These are phyloP conservation scores for Prorops nasuta DNA, from an alignment of 1,140 invertebrate genomes.

Conservation along the genomic window DNA sequence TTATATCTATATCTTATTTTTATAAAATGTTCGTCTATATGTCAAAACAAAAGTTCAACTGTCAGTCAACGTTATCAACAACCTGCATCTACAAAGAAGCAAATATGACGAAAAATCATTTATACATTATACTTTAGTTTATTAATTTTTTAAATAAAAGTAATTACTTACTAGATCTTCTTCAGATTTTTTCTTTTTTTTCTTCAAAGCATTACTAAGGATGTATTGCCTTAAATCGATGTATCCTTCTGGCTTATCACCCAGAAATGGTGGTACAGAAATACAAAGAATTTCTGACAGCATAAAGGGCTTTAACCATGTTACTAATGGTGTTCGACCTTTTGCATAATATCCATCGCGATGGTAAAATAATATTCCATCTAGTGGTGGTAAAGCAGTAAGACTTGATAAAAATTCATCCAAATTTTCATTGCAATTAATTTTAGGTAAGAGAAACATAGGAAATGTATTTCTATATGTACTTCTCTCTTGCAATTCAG, in stretches of 20 bases:
- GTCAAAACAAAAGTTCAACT: no score
- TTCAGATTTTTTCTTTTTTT: neutral
- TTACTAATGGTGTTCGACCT: conserved; percentile 79
- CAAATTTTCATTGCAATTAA: conserved; percentile 47
- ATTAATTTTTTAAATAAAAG: neutral
- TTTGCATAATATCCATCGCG: conserved; percentile 73
- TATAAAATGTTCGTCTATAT: neutral
- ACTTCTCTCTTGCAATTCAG: conserved; percentile 45
- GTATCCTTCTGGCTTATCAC: conserved; percentile 49
- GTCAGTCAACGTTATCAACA: no score
- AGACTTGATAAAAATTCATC: conserved; percentile 38
- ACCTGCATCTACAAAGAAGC: no score
- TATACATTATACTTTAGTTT: neutral
- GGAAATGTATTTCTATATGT: conserved; percentile 55
- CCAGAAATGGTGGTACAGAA: conserved; percentile 45
- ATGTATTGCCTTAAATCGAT: conserved; percentile 42
- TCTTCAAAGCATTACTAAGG: neutral
- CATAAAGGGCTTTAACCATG: conserved; percentile 88
- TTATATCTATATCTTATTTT: neutral
- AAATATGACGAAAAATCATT: no score
- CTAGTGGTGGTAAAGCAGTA: conserved; percentile 53
- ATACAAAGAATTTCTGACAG: conserved; percentile 73
- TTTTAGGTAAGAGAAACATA: conserved; percentile 55
- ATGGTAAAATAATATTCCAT: conserved; percentile 83
- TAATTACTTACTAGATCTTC: conserved; percentile 2